Conservation (phyloP, 2,797 vertebrate genomes). For the Syngnathus rostellatus region DNA sequence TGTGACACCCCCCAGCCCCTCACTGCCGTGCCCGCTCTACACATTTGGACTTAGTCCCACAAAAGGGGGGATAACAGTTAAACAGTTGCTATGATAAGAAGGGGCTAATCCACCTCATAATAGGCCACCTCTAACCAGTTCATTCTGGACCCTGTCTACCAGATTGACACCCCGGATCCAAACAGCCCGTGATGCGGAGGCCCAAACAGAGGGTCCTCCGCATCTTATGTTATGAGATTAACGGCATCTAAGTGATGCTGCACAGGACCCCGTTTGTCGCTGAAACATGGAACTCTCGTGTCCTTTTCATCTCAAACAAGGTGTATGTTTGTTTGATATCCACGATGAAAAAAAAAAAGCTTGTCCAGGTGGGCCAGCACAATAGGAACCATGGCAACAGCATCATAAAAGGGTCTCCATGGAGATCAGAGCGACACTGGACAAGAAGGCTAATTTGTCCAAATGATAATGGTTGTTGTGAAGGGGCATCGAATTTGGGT, state of each 20-base stretch:
- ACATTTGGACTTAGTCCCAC: slow-evolving; percentile 64
- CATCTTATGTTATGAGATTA: not conserved
- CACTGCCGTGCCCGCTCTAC: slow-evolving; percentile 32
- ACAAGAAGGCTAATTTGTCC: slow-evolving; percentile 39
- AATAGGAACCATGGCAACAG: slow-evolving; percentile 68
- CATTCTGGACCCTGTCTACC: slow-evolving; percentile 48
- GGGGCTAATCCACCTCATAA: slow-evolving; percentile 64
- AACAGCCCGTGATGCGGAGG: slow-evolving; percentile 12
- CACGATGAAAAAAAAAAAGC: slow-evolving; percentile 46
- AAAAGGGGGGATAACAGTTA: slow-evolving; percentile 66
- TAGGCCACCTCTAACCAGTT: slow-evolving; percentile 56
- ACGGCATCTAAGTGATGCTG: not conserved
- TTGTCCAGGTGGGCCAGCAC: slow-evolving; percentile 47
- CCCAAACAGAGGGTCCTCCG: not conserved
- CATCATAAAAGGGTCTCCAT: slow-evolving; percentile 67
- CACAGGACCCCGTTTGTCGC: not conserved
- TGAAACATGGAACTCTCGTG: not conserved
- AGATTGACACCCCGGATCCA: not conserved
- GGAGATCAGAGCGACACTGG: slow-evolving; percentile 53
- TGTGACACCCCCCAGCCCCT: not conserved
- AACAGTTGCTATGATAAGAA: slow-evolving; percentile 49
- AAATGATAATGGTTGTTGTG: slow-evolving; percentile 19
- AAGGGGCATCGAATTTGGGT: slow-evolving; percentile 3
- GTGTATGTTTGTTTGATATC: slow-evolving; percentile 36
- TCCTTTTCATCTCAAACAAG: slow-evolving; percentile 5